Evolutionary conservation across 2,888 invertebrate species (phyloP).

Genomic region (Pherbina coryleti): DNA sequence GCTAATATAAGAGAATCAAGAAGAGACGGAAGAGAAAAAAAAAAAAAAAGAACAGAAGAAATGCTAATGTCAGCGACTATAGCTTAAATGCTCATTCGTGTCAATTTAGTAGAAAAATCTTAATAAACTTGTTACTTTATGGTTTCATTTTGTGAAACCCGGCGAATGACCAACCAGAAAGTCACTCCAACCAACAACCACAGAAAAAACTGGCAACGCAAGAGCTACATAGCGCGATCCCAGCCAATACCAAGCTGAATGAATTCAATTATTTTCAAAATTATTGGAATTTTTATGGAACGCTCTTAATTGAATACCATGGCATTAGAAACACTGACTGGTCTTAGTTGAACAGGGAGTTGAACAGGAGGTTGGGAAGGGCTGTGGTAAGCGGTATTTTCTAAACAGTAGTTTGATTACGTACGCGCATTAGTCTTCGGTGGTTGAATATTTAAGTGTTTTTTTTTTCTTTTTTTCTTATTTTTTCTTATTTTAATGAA

Average conservation of each 20-base stretch:
- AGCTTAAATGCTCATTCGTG: constrained; percentile 44
- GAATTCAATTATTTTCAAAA: constrained; percentile 21
- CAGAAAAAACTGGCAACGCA: background rate
- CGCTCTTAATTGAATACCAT: background rate
- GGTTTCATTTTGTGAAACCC: constrained; percentile 18
- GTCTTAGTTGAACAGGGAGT: too few species aligned
- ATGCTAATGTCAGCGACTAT: constrained; percentile 32
- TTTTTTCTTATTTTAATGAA: background rate
- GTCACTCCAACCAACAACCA: background rate
- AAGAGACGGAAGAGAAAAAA: background rate
- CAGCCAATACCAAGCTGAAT: background rate
- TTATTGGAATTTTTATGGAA: constrained; percentile 6
- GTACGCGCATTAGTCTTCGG: constrained; percentile 2
- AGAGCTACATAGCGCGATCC: background rate
- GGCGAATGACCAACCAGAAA: background rate
- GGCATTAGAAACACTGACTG: too few species aligned
- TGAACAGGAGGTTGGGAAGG: too few species aligned
- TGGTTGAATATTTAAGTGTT: background rate
- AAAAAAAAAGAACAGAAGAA: background rate
- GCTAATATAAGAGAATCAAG: constrained; percentile 15
- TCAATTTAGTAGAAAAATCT: constrained; percentile 48
- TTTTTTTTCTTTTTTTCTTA: background rate
- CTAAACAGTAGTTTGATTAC: constrained; percentile 4
- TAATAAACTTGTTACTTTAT: constrained; percentile 51
- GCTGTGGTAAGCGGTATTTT: background rate